A percentile compares a stretch with the other conserved stretches of the same genome.
These are phyloP conservation scores for Scleropages formosus DNA, from an alignment of 2,797 vertebrate genomes.

Conservation along the genomic window DNA sequence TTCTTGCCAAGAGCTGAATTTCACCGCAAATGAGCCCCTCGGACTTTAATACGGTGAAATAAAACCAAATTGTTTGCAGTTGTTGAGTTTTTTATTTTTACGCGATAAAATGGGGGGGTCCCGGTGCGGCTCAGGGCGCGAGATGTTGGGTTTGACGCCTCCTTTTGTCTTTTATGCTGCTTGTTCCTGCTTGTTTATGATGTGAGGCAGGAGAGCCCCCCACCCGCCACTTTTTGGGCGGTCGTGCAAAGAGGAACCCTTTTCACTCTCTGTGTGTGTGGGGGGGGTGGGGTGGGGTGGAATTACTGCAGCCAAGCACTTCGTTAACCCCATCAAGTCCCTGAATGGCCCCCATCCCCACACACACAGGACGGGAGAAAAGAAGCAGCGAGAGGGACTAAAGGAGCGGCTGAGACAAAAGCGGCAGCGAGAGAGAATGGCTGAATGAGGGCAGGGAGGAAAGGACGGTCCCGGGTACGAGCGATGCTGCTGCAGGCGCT, in stretches of 20 bases:
- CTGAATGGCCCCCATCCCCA: neutral
- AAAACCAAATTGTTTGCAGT: no score
- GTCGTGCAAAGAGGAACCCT: neutral
- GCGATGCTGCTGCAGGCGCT: conserved; percentile 63
- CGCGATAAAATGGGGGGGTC: no score
- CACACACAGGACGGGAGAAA: conserved; percentile 49
- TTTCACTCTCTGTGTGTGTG: neutral
- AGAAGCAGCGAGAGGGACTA: conserved; percentile 47
- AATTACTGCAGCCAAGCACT: conserved; percentile 1
- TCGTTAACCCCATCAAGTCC: conserved; percentile 55
- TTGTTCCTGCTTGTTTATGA: conserved; percentile 15
- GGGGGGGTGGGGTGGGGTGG: neutral
- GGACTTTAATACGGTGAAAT: no score
- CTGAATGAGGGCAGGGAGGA: conserved; percentile 52
- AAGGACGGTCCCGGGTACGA: conserved; percentile 62
- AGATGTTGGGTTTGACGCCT: neutral
- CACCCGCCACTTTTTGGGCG: no score
- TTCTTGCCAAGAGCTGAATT: neutral
- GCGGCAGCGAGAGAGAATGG: conserved; percentile 34
- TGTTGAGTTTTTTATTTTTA: no score
- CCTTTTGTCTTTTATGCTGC: neutral
- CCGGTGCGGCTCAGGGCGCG: no score
- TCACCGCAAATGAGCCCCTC: no score
- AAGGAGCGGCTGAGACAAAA: conserved; percentile 62
- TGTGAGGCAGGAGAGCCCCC: neutral